phyloP scores from a whole-genome alignment of 2,113 vertebrate species.

The Hippocampus zosterae region DNA sequence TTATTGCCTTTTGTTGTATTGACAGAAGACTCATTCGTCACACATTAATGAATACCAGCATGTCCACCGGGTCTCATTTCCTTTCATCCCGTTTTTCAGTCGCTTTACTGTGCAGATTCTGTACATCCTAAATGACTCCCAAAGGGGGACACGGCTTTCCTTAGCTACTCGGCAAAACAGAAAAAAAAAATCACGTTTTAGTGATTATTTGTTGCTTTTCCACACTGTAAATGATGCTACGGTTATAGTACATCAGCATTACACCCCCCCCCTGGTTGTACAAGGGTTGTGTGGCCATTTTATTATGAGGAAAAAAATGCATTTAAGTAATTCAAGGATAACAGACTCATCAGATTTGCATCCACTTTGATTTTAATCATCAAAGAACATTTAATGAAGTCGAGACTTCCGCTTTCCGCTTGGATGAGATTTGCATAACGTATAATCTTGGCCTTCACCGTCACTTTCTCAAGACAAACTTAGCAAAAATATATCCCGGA shows the following conservation, averaged over 20 bases:
- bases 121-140: neutral
- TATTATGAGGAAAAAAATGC: slow-evolving; percentile 36
- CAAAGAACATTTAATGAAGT: slow-evolving; percentile 43
- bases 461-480: neutral
- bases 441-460: neutral
- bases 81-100: slow-evolving; percentile 6
- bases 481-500: neutral
- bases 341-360: slow-evolving; percentile 18
- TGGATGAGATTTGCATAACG: slow-evolving; percentile 5
- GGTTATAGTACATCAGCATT: neutral
- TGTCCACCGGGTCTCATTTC: slow-evolving; percentile 13
- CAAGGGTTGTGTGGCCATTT: neutral
- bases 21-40: neutral
- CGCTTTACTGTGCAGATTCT: slow-evolving; percentile 2
- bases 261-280: neutral
- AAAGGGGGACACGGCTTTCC: slow-evolving; percentile 14
- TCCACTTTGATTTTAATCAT: slow-evolving; percentile 38
- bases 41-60: slow-evolving; percentile 7
- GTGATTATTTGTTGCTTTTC: neutral
- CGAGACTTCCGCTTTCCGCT: slow-evolving; percentile 7
- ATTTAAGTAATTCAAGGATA: slow-evolving; percentile 27
- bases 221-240: neutral
- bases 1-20: neutral
- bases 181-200: neutral
- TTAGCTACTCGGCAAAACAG: neutral